Evolutionary conservation across 1,140 invertebrate genomes (phyloP), one percentile per base, ranked within the genome.

Genomic region (Drosophila burlai): DNA sequence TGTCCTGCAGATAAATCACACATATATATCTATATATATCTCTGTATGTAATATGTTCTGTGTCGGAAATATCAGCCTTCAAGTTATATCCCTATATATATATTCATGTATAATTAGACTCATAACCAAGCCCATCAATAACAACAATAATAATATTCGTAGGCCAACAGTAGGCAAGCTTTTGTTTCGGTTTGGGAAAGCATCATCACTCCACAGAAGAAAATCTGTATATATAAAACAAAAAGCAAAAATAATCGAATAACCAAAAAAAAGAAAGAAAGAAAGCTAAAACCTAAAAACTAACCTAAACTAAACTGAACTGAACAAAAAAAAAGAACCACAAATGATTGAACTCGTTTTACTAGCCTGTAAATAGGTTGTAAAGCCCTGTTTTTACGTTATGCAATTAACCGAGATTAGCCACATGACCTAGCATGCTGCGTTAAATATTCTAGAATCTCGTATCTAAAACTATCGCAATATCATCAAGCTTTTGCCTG

Each of bases 281-380:
- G 2, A n/a, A 42, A n/a, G n/a, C 42, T 18, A 43, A 47, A 47
- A 58, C 21, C 47, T 46, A 50, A 62, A 54, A 64, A 31, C 40
- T 40, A 60, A 38, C 5, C 43, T 24, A 66, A 78, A 67, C 73
- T 68, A 40, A 52, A 34, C 9, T 10, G 10, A 66, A 54, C 61
- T 13, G n/a, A 64, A 46, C 8, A 62, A 54, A 45, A 24, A 55
- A 47, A 11, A 66, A 50, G 16, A 76, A 74, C 65, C 42, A 71
- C 54, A 69, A 86, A 81, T 91, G 85, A 90, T 90, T 90, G 76
- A 92, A 92, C 91, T 92, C 91, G 91, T 92, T 92, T 92, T 92
- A 92, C 91, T 92, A 92, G 91, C 91, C 91, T 92, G 91, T 92
- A 92, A 92, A 77, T 92, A 91, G 91, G 91, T 92, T 92, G 91